Base-by-base conservation (phyloP, 2,113 vertebrate genomes). In the Acrocephalus kingi region DNA sequence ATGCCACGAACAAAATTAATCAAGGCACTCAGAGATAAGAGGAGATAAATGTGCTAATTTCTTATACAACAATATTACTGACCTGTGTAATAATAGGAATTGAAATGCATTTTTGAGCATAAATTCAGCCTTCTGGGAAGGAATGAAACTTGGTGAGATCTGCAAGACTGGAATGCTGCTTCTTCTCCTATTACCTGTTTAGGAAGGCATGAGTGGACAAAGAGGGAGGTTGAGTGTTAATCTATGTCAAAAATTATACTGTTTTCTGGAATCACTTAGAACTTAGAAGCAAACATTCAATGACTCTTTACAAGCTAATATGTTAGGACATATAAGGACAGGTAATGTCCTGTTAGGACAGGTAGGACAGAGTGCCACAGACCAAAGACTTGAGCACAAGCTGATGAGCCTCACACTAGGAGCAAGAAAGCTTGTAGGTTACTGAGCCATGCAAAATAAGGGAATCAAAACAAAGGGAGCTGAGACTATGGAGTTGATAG, bases 1-100 rank as follows among this genome's bases (percentile, higher is more conserved):
- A 93, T 67, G 59, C 51, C 55, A 88, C 77, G 51, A 88, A 51
- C 17, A 87, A 92, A 95, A 92, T 73, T 80, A 94, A 80, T 58
- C 55, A 88, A 66, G 46, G 43, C 35, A 69, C 4, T 2, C 13
- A 59, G 20, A 15, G 39, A 80, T 24, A 85, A 73, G 25, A 59
- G 16, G 59, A 86, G 49, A 80, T 45, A 92, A 94, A 80, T 35
- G 23, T 73, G 25, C 14, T 86, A 39, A 95, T 88, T 90, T 77
- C 35, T 68, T 78, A 61, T 6, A 41, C 17, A 89, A 13, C 43
- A 63, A 15, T n/a, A 28, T 33, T 74, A 82, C 35, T 76, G 73
- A 74, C 48, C 48, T 69, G 35, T 77, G 52, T 71, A 90, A 67
- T 74, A 78, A 48, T 15, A 59, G 45, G 8, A 90, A 77, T 10